Conservation (phyloP, 2,888 invertebrate species). For the Sphinx pinastri region DNA sequence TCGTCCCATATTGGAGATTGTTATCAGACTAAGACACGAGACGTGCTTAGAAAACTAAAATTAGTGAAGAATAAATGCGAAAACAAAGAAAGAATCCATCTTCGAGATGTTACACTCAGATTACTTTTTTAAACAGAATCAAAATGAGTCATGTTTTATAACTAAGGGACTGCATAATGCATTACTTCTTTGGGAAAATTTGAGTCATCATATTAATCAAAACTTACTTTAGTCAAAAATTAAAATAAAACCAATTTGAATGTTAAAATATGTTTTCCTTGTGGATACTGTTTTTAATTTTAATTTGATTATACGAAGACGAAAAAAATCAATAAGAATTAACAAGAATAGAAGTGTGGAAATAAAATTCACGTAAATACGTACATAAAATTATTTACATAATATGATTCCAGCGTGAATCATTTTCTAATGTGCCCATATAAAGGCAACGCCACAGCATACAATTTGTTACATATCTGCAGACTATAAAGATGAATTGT, state of each 20-base stretch:
- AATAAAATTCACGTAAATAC: too few species aligned
- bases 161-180: constrained; percentile 14
- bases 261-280: not conserved
- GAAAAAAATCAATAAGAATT: not conserved
- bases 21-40: constrained; percentile 45
- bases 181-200: constrained; percentile 15
- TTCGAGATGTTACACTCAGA: constrained; percentile 32
- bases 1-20: constrained; percentile 49
- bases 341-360: too few species aligned
- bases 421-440: too few species aligned
- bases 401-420: too few species aligned
- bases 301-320: constrained; percentile 2
- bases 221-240: not conserved
- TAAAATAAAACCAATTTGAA: not conserved
- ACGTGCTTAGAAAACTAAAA: constrained; percentile 57
- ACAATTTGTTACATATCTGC: not conserved
- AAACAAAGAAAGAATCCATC: constrained; percentile 34
- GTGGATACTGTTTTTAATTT: not conserved
- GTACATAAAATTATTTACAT: too few species aligned
- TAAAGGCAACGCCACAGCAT: too few species aligned
- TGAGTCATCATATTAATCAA: constrained; percentile 12
- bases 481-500: constrained; percentile 9
- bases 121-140: constrained; percentile 26
- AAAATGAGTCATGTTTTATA: constrained; percentile 22
- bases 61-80: constrained; percentile 39